These are phyloP conservation scores for Heliornis fulica DNA, from an alignment of 2,113 vertebrate species.

Conservation along the genomic window DNA sequence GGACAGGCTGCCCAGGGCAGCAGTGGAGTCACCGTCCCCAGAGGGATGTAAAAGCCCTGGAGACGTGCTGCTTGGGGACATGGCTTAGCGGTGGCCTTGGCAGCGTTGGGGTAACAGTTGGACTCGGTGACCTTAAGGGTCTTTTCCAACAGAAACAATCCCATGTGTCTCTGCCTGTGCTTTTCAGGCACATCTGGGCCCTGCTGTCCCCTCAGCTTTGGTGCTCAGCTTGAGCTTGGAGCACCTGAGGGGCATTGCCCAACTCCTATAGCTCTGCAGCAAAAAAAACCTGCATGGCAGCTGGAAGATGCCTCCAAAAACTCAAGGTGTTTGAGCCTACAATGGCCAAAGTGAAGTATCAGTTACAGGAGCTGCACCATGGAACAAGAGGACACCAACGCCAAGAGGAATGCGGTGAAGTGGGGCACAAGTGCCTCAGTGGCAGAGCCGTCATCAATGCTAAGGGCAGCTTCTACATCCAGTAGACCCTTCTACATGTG, in stretches of 20 bases:
- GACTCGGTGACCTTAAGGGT: neutral
- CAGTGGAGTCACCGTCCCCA: neutral
- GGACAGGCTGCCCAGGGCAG: neutral
- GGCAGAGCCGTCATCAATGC: neutral
- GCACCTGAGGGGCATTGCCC: neutral
- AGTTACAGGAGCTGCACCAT: accelerated
- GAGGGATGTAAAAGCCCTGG: accelerated
- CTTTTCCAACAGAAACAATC: neutral
- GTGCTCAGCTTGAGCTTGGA: neutral
- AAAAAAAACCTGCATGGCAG: neutral
- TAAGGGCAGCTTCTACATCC: neutral
- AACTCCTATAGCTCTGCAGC: neutral
- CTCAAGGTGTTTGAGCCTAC: neutral
- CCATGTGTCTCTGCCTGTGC: accelerated
- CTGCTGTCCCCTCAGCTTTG: neutral
- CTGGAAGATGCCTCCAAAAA: neutral
- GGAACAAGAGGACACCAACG: neutral
- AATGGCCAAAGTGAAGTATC: neutral
- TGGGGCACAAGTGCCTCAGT: accelerated
- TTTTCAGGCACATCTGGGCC: neutral
- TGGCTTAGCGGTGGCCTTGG: neutral
- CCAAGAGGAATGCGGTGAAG: accelerated
- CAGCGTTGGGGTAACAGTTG: accelerated
- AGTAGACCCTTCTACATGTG: accelerated
- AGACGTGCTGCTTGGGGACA: accelerated